Evolutionary conservation across 2,888 invertebrate genomes (phyloP).

Genomic region (Volucella inflata): DNA sequence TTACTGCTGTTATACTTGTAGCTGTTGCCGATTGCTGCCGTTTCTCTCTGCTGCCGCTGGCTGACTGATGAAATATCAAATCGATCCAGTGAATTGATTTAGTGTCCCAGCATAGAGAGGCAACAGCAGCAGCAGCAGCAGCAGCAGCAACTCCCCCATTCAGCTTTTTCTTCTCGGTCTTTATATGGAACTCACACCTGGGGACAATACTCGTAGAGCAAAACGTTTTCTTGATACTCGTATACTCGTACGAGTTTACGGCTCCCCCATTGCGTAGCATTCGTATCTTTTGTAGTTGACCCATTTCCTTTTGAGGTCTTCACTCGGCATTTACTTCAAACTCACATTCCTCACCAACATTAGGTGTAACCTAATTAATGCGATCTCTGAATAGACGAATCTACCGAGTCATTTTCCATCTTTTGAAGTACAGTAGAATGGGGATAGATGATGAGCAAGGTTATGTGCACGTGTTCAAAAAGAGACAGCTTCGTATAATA

Average conservation of each 20-base stretch:
- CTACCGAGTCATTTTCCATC: constrained; percentile 66
- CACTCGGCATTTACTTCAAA: constrained; percentile 61
- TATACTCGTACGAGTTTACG: constrained; percentile 5
- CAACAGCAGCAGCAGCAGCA: constrained; percentile 42
- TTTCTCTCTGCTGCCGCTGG: constrained; percentile 59
- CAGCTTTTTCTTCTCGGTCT: constrained; percentile 14
- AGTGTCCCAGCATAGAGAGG: constrained; percentile 52
- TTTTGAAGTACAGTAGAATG: constrained; percentile 61
- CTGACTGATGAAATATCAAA: constrained; percentile 76
- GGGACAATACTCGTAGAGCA: constrained; percentile 70
- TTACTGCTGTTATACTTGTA: neutral
- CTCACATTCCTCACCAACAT: constrained; percentile 58
- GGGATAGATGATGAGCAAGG: constrained; percentile 67
- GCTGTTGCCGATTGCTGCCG: constrained; percentile 10
- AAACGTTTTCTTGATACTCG: constrained; percentile 42
- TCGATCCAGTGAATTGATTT: constrained; percentile 75
- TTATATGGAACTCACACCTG: constrained; percentile 71
- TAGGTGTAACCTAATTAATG: constrained; percentile 69
- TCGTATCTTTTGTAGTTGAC: constrained; percentile 48
- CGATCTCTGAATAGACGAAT: constrained; percentile 31
- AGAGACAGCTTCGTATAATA: constrained; percentile 51
- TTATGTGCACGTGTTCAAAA: constrained; percentile 70
- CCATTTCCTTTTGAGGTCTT: constrained; percentile 65
- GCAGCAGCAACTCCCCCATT: constrained; percentile 66
- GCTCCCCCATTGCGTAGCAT: constrained; percentile 38